Conservation (phyloP, 2,797 vertebrate species). For the Microctenopoma steveboyesi region DNA sequence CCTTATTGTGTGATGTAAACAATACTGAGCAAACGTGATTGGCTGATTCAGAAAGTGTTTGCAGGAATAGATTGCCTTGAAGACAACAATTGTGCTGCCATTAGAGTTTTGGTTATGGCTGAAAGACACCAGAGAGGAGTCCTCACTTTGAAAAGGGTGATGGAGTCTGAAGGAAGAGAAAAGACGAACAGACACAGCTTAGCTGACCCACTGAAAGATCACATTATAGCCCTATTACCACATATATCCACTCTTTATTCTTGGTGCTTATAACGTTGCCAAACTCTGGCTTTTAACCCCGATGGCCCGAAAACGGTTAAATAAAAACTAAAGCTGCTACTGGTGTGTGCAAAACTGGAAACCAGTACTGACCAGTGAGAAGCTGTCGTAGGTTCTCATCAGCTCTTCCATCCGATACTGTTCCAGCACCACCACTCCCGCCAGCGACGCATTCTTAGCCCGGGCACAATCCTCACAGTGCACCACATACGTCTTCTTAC, state of each 20-base stretch:
- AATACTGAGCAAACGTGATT: conserved; percentile 84
- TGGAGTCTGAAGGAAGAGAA: conserved; percentile 70
- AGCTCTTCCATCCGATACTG: conserved; percentile 98
- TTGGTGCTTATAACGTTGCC: too few species aligned
- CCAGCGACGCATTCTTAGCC: conserved; percentile 80
- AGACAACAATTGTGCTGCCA: conserved; percentile 76
- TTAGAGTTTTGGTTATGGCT: conserved; percentile 87
- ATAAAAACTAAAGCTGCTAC: too few species aligned
- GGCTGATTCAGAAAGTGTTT: conserved; percentile 79
- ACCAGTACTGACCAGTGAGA: conserved; percentile 86
- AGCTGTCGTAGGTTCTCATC: conserved; percentile 90
- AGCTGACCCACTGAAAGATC: conserved; percentile 3
- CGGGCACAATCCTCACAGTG: conserved; percentile 94
- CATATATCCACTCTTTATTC: too few species aligned
- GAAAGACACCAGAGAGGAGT: conserved; percentile 70
- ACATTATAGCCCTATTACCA: too few species aligned
- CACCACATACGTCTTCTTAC: conserved; percentile 92
- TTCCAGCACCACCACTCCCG: conserved; percentile 91
- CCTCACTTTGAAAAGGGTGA: conserved; percentile 78
- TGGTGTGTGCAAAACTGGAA: neutral
- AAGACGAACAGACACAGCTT: conserved; percentile 15
- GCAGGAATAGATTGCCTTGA: conserved; percentile 77
- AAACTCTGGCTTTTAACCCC: too few species aligned
- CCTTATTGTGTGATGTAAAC: conserved; percentile 85
- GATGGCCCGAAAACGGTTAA: too few species aligned